These are phyloP conservation scores for Piezodorus guildinii DNA, from an alignment of 1,140 invertebrate genomes.

Conservation along the genomic window DNA sequence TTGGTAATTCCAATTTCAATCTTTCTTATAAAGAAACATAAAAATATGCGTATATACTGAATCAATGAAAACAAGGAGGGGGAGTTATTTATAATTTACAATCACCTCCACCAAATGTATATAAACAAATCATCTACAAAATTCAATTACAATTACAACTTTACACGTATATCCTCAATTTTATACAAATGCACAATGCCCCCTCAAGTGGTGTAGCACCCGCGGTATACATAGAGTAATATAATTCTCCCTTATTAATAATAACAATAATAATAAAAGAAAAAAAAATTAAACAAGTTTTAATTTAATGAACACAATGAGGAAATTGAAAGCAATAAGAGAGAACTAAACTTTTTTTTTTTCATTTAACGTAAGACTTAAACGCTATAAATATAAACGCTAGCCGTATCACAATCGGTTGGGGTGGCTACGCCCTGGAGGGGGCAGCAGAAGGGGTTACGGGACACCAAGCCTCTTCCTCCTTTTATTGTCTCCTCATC, in stretches of 20 bases:
- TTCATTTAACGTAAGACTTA: background rate
- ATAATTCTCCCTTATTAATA: conserved; percentile 14
- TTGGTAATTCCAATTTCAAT: background rate
- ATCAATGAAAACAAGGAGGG: conserved; percentile 15
- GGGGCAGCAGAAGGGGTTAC: background rate
- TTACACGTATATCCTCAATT: conserved; percentile 18
- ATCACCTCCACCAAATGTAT: conserved; percentile 23
- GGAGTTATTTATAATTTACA: conserved; percentile 22
- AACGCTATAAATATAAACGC: conserved; percentile 15
- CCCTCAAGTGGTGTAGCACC: conserved; percentile 4
- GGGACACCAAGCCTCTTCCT: conserved; percentile 7
- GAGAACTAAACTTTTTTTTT: conserved; percentile 9
- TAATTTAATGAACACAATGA: conserved; percentile 14
- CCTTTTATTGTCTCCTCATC: conserved; percentile 8
- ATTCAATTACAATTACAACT: conserved; percentile 20
- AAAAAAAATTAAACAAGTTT: conserved; percentile 8
- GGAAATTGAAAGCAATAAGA: conserved; percentile 8
- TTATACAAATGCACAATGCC: conserved; percentile 15
- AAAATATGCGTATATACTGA: background rate
- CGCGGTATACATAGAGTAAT: background rate
- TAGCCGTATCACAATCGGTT: conserved; percentile 18
- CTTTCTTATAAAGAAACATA: background rate
- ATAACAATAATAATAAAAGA: background rate
- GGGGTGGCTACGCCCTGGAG: background rate
- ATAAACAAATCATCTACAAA: conserved; percentile 25